Evolutionary conservation across 1,140 invertebrate genomes (phyloP), one percentile per base, ranked within the genome.

Genomic region (Drosophila bipectinata): DNA sequence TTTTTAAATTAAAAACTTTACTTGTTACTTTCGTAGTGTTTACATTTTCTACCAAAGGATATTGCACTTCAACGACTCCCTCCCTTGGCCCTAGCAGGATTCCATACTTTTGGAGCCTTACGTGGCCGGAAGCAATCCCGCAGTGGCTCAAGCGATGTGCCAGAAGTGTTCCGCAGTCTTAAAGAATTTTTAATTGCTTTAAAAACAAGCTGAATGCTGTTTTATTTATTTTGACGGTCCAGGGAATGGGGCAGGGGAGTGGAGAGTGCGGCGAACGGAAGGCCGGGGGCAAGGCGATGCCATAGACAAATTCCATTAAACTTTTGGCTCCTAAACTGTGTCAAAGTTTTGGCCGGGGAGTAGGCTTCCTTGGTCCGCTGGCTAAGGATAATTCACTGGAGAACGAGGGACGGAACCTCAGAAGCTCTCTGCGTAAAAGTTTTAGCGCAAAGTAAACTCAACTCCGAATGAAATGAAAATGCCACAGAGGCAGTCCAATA

Each of bases 161-260:
- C 28, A 68, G 18, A 56, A 55, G 58, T 68, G 63, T 57, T 56
- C 32, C 51, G 72, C 49, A 75, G 82, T 83, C 79, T 87, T 87
- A 88, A 88, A 83, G 84, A 88, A 88, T 83, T 88, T 87, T 87
- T 87, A 87, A 87, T 87, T 87, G 83, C 83, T 87, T 87, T 78
- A 87, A 87, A 87, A 87, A 87, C 79, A 88, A 87, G 83, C 79
- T 88, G 79, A 87, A 87, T 87, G 79, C 83, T 83, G 79, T 88
- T 88, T 83, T 87, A 87, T 88, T 87, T 87, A 88, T 87, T 79
- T 82, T 88, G 71, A 71, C 54, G 81, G 61, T 21, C 34, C 49
- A 18, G 37, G 48, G n/a, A 15, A 37, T 12, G 34, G 28, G 51
- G 30, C 7, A 21, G 15, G 14, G 48, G n/a, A 26, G 9, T 8